These are phyloP conservation scores for Lytechinus pictus DNA, from an alignment of 35 echinoderm and acorn worm genomes.

Conservation along the genomic window DNA sequence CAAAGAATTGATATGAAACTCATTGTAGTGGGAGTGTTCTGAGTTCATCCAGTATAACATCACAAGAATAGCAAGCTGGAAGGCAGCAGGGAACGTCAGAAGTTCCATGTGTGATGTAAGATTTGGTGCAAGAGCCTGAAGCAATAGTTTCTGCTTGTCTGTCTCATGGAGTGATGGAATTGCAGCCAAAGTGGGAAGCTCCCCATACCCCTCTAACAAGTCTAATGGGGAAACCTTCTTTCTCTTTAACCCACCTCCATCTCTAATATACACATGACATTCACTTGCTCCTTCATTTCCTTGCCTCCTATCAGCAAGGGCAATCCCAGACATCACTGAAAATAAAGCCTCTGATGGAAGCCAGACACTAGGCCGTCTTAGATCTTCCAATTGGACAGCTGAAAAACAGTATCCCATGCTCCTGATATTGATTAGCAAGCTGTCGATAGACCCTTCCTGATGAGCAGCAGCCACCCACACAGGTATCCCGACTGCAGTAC, in stretches of 20 bases:
- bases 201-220: conserved; percentile 49
- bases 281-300: neutral
- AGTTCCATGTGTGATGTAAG: conserved; percentile 20
- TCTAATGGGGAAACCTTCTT: neutral
- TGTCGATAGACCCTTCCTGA: neutral
- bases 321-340: neutral
- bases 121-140: conserved; percentile 22
- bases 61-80: conserved; percentile 52
- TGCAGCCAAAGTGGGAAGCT: conserved; percentile 38
- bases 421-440: conserved; percentile 16
- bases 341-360: neutral
- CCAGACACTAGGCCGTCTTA: neutral
- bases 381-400: conserved; percentile 53
- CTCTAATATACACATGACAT: neutral
- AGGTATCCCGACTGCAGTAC: neutral
- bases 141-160: conserved; percentile 17
- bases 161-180: neutral
- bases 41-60: conserved; percentile 58
- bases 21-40: neutral
- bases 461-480: conserved; percentile 38
- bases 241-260: conserved; percentile 55
- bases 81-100: conserved; percentile 22
- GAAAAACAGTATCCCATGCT: conserved; percentile 47
- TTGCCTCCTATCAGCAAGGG: neutral
- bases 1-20: conserved; percentile 48